Percentiles rank a stretch among this genome's conserved stretches.
These are phyloP conservation scores for Echiichthys vipera DNA, from an alignment of 2,797 vertebrate species.

Conservation along the genomic window DNA sequence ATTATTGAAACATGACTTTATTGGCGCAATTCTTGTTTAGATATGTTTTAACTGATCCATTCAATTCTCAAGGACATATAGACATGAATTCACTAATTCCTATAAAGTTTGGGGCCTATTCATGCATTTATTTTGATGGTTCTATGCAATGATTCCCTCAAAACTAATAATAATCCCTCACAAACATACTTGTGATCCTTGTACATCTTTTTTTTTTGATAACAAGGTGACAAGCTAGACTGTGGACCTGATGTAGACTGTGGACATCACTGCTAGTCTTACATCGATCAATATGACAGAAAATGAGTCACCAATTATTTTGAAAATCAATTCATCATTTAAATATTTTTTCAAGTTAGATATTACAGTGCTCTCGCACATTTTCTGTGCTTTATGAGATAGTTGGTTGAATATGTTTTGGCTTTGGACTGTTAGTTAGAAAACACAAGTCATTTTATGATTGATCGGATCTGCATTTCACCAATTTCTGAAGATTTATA, in stretches of 20 bases:
- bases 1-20: constrained; percentile 2
- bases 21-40: not conserved
- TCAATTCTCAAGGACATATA: not conserved
- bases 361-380: not conserved
- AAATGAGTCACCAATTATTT: not conserved
- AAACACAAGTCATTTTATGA: not conserved
- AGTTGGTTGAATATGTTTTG: not conserved
- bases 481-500: constrained; percentile 4
- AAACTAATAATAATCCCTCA: not conserved
- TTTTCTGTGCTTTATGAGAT: not conserved
- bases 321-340: not conserved
- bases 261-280: not conserved
- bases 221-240: not conserved
- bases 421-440: not conserved
- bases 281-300: not conserved
- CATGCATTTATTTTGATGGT: not conserved
- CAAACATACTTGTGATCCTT: not conserved
- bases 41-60: not conserved
- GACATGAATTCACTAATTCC: not conserved
- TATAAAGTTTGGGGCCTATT: not conserved
- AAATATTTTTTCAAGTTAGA: not conserved
- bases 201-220: not conserved
- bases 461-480: rapidly evolving
- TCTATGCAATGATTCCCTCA: not conserved
- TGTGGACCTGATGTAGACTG: not conserved